Conservation (phyloP, 2,797 vertebrate genomes). For the Helicolenus hilgendorfi region DNA sequence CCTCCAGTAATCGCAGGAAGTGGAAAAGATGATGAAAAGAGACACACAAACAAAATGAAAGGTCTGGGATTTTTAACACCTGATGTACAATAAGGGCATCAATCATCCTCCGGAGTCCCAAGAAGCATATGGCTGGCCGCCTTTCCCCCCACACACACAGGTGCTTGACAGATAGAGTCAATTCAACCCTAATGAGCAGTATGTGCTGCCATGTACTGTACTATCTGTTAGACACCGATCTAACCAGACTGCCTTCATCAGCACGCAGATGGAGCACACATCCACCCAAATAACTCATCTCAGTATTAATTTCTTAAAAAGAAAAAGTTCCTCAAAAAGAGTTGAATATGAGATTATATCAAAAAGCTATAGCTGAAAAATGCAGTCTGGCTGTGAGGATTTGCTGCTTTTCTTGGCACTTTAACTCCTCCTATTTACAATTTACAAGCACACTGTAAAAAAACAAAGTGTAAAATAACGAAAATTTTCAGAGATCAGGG, state of each 20-base stretch:
- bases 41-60: background rate
- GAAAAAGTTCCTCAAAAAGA: background rate
- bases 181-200: constrained; percentile 72
- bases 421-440: background rate
- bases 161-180: constrained; percentile 62
- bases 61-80: constrained; percentile 45
- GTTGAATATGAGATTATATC: background rate
- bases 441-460: too few species aligned
- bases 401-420: background rate
- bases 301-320: background rate
- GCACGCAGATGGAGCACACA: background rate
- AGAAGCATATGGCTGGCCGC: constrained; percentile 44
- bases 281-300: constrained; percentile 2
- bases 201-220: constrained; percentile 35
- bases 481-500: too few species aligned
- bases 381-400: background rate
- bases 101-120: constrained; percentile 50
- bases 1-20: constrained; percentile 8
- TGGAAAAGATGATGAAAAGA: background rate
- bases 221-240: constrained; percentile 23
- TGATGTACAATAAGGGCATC: constrained; percentile 55
- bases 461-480: too few species aligned
- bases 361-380: background rate
- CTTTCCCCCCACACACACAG: constrained; percentile 38
- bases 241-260: constrained; percentile 36